Evolutionary conservation across 1,140 invertebrate genomes (phyloP).

Genomic region (Brachionus manjavacas): DNA sequence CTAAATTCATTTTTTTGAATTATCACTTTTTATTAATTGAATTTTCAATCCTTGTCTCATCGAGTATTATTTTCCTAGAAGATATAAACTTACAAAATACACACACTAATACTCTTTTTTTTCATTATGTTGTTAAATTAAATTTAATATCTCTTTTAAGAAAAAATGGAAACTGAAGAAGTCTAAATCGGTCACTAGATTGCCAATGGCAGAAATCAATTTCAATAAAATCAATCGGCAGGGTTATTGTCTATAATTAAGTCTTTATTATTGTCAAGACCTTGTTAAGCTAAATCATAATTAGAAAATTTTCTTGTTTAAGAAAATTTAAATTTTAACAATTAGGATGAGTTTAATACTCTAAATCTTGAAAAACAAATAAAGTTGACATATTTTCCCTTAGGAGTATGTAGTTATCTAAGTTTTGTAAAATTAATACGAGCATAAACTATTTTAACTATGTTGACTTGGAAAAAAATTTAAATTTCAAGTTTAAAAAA

Average conservation of each 20-base stretch:
- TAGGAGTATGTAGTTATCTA: slow-evolving; percentile 16
- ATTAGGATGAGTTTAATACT: slow-evolving; percentile 34
- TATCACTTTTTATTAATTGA: slow-evolving; percentile 22
- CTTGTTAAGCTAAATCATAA: slow-evolving; percentile 2
- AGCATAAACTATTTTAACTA: slow-evolving; percentile 33
- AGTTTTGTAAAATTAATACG: neutral
- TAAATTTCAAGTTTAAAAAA: slow-evolving; percentile 9
- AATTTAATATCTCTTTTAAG: neutral
- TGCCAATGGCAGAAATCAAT: neutral
- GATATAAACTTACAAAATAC: slow-evolving; percentile 7
- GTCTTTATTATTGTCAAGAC: neutral
- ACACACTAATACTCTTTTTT: neutral
- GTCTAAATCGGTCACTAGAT: neutral
- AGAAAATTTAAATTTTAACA: slow-evolving; percentile 12
- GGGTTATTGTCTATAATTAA: slow-evolving; percentile 1
- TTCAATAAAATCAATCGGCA: neutral
- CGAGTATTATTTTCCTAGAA: neutral
- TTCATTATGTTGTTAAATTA: neutral
- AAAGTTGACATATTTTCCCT: slow-evolving; percentile 31
- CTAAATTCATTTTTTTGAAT: neutral
- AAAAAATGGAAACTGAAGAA: neutral
- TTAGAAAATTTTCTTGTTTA: neutral
- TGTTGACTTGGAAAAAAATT: slow-evolving; percentile 33
- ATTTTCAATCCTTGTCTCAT: neutral
- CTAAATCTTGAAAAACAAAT: slow-evolving; percentile 37